phyloP scores from a whole-genome alignment of 1,140 invertebrate genomes.

The Pomphorhynchus laevis region DNA sequence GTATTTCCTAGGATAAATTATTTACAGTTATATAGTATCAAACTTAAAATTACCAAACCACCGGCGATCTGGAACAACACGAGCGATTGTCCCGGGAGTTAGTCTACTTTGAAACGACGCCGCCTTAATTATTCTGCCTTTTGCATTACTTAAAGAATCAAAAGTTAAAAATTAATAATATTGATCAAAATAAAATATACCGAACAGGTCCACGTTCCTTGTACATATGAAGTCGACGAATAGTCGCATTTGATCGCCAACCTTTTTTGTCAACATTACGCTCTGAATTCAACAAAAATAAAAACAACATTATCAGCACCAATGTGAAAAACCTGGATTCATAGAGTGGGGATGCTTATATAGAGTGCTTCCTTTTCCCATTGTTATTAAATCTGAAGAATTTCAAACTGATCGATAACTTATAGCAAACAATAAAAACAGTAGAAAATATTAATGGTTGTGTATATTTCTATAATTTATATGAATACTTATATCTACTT shows the following conservation, averaged over 20 bases:
- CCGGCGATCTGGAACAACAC: slow-evolving; percentile 74
- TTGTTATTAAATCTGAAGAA: too few species aligned
- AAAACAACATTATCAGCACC: too few species aligned
- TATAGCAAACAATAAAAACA: too few species aligned
- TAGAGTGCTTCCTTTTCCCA: too few species aligned
- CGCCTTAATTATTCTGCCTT: slow-evolving; percentile 56
- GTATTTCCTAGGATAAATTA: slow-evolving; percentile 23
- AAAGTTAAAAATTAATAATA: slow-evolving; percentile 3
- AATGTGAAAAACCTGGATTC: too few species aligned
- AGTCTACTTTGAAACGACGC: slow-evolving; percentile 68
- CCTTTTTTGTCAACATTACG: slow-evolving; percentile 1
- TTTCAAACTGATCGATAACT: too few species aligned
- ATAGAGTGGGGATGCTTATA: too few species aligned
- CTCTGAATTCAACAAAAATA: too few species aligned
- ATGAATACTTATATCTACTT: too few species aligned
- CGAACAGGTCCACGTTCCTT: slow-evolving; percentile 71
- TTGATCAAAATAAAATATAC: slow-evolving; percentile 13
- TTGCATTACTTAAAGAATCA: slow-evolving; percentile 27
- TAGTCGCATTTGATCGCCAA: slow-evolving; percentile 33
- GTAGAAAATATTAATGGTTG: too few species aligned
- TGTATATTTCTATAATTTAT: too few species aligned
- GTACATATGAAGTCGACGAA: slow-evolving; percentile 83
- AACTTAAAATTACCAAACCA: slow-evolving; percentile 51
- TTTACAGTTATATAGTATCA: background rate
- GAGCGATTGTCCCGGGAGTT: slow-evolving; percentile 47